Conservation (phyloP, 2,797 vertebrate genomes). For the Poecilia picta region DNA sequence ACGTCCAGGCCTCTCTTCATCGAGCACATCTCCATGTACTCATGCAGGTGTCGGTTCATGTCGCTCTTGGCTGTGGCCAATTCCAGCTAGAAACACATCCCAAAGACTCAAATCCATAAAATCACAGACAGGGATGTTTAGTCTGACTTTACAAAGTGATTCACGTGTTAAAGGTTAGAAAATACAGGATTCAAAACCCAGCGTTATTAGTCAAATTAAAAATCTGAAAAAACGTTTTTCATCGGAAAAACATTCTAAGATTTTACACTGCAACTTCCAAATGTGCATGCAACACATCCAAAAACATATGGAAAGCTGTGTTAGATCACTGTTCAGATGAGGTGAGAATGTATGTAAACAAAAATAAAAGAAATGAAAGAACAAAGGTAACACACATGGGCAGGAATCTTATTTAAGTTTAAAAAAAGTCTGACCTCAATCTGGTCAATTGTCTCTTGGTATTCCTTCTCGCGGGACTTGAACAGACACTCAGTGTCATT, state of each 20-base stretch:
- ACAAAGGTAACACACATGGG: neutral
- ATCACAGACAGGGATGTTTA: neutral
- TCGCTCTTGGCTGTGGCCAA: constrained; percentile 95
- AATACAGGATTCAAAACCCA: neutral
- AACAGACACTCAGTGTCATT: constrained; percentile 96
- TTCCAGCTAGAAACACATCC: constrained; percentile 82
- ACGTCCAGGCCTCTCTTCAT: constrained; percentile 97
- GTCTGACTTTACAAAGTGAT: neutral
- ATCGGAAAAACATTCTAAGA: neutral
- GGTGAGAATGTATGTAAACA: neutral
- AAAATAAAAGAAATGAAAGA: neutral
- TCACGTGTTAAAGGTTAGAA: neutral
- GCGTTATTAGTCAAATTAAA: neutral
- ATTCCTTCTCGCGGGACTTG: constrained; percentile 96
- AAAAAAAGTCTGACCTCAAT: constrained; percentile 87
- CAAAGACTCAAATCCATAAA: neutral
- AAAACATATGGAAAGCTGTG: neutral
- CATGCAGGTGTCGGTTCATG: constrained; percentile 96
- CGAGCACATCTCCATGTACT: constrained; percentile 99
- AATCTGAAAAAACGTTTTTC: neutral
- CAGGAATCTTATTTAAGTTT: neutral
- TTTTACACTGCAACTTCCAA: neutral
- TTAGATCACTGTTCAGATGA: neutral
- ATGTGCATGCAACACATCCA: neutral
- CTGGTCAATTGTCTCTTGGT: constrained; percentile 97